Conservation (phyloP, 1,140 invertebrate species). For the Drosophila parabipectinata region DNA sequence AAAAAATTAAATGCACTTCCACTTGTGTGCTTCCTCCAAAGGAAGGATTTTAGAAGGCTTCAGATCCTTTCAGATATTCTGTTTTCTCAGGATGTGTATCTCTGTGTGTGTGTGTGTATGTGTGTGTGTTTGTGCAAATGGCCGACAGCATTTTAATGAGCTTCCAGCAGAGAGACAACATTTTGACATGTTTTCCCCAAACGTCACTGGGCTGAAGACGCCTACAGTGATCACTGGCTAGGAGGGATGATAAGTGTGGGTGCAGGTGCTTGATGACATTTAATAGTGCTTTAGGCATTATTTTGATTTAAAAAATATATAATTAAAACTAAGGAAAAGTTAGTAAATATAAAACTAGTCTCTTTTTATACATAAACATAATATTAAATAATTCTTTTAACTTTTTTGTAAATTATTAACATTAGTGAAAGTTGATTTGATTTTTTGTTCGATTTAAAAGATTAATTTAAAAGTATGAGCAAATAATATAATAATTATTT, state of each 20-base stretch:
- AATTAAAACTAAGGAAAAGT: too few species aligned
- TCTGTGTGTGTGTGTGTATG: neutral
- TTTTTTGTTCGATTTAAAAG: too few species aligned
- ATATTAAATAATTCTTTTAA: too few species aligned
- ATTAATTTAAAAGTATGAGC: too few species aligned
- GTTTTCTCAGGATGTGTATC: conserved; percentile 4
- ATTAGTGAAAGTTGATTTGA: too few species aligned
- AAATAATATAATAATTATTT: too few species aligned
- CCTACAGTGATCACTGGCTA: conserved; percentile 8
- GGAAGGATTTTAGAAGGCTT: neutral
- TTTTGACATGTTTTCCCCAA: conserved; percentile 54
- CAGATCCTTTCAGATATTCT: neutral
- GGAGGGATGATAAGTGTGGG: neutral
- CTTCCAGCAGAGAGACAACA: conserved; percentile 26
- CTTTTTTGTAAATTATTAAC: too few species aligned
- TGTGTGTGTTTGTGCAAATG: conserved; percentile 34
- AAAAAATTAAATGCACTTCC: neutral
- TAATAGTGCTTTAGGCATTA: too few species aligned
- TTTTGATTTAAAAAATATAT: too few species aligned
- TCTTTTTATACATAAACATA: too few species aligned
- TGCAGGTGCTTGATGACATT: too few species aligned
- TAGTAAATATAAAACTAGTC: too few species aligned
- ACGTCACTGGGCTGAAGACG: conserved; percentile 23
- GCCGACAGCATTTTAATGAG: conserved; percentile 67
- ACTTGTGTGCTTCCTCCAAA: neutral